Percentiles rank a stretch among this genome's conserved stretches.
phyloP scores from a whole-genome alignment of 2,113 vertebrate genomes.

The Sprattus sprattus region DNA sequence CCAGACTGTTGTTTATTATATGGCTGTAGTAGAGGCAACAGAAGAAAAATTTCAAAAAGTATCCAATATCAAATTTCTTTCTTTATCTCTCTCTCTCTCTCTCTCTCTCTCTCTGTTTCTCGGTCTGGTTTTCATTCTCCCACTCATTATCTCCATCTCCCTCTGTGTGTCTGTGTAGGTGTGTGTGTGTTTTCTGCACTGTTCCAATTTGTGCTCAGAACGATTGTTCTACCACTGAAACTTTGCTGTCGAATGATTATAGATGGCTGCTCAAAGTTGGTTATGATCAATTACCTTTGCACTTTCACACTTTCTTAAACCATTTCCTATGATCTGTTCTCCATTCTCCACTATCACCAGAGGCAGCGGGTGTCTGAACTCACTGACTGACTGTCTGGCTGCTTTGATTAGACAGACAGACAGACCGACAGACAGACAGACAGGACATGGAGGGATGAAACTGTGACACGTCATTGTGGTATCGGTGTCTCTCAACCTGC shows the following conservation, averaged over 20 bases:
- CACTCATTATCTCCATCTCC: neutral
- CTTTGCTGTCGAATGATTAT: neutral
- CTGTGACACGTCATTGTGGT: neutral
- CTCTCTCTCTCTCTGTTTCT: neutral
- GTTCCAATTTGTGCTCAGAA: neutral
- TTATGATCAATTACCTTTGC: neutral
- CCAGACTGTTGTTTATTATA: no score
- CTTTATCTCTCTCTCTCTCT: neutral
- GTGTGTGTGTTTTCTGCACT: neutral
- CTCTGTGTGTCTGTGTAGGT: neutral
- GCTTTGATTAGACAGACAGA: neutral
- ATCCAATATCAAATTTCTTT: neutral
- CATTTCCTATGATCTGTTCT: neutral
- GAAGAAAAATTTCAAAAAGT: neutral
- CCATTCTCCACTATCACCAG: neutral
- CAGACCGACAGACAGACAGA: slow-evolving; percentile 8
- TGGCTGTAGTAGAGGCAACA: no score
- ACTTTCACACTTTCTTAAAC: neutral
- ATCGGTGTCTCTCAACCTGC: neutral
- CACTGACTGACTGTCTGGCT: neutral
- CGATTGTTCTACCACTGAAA: neutral
- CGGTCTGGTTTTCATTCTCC: neutral
- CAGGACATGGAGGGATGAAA: neutral
- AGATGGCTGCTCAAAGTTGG: neutral
- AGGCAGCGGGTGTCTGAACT: neutral